A percentile compares a stretch with the other conserved stretches of the same genome.
phyloP scores from a whole-genome alignment of 2,113 vertebrate species.

The Gallinago media region DNA sequence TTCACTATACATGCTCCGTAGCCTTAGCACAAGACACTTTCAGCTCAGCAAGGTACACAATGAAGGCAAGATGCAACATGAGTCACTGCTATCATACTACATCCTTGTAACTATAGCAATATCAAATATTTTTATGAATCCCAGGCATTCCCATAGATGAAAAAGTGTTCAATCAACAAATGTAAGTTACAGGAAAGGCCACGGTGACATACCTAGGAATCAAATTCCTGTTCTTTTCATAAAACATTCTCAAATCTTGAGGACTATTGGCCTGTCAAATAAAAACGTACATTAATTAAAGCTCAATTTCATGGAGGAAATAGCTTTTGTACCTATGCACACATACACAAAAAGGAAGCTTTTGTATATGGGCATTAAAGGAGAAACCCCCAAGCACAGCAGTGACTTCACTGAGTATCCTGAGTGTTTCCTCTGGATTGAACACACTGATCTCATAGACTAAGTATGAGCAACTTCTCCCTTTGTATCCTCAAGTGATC shows the following conservation, averaged over 20 bases:
- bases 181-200: neutral
- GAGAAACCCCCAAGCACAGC: neutral
- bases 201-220: conserved; percentile 86
- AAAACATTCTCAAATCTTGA: conserved; percentile 96
- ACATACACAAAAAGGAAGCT: neutral
- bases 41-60: neutral
- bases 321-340: neutral
- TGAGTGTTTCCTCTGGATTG: neutral
- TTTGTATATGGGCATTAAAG: neutral
- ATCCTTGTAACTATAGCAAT: neutral
- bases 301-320: neutral
- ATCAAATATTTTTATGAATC: neutral
- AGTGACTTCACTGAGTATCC: neutral
- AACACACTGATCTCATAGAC: neutral
- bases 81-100: neutral
- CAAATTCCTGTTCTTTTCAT: conserved; percentile 95
- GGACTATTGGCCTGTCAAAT: conserved; percentile 91
- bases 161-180: conserved; percentile 15
- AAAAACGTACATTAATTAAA: conserved; percentile 56
- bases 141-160: neutral
- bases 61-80: neutral
- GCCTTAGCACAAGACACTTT: neutral
- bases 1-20: neutral
- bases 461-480: neutral
- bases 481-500: neutral